Evolutionary conservation across 2,113 vertebrate genomes (phyloP).

Genomic region (Eonycteris spelaea): DNA sequence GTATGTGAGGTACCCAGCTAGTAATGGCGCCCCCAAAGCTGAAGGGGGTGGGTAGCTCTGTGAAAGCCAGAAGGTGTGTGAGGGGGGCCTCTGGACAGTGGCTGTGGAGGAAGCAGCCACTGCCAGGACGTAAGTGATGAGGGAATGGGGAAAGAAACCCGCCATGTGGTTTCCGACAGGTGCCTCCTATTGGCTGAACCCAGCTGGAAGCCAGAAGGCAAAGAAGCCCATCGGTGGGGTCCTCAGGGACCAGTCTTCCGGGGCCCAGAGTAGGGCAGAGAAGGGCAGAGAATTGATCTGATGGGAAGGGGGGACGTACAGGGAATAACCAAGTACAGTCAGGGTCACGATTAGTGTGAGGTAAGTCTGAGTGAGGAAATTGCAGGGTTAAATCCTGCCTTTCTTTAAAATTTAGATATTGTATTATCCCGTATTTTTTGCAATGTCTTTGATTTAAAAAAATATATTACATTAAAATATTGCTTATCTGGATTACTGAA

Average conservation of each 20-base stretch:
- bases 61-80: not conserved
- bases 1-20: not conserved
- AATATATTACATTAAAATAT: not conserved
- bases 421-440: not conserved
- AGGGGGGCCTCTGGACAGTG: not conserved
- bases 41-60: not conserved
- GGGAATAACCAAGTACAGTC: not conserved
- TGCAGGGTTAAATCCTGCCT: not conserved
- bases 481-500: not conserved
- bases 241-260: not conserved
- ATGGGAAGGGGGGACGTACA: not conserved
- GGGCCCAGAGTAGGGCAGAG: not conserved
- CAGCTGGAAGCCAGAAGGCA: not conserved
- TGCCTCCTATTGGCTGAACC: not conserved
- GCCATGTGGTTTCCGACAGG: not conserved
- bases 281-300: not conserved
- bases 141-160: not conserved
- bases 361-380: not conserved
- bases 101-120: not conserved
- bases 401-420: not conserved
- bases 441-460: not conserved
- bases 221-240: not conserved
- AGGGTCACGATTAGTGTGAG: not conserved
- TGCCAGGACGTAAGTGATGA: not conserved
- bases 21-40: not conserved